Evolutionary conservation across 2,113 vertebrate species (phyloP).

Genomic region (Syrmaticus mikado): DNA sequence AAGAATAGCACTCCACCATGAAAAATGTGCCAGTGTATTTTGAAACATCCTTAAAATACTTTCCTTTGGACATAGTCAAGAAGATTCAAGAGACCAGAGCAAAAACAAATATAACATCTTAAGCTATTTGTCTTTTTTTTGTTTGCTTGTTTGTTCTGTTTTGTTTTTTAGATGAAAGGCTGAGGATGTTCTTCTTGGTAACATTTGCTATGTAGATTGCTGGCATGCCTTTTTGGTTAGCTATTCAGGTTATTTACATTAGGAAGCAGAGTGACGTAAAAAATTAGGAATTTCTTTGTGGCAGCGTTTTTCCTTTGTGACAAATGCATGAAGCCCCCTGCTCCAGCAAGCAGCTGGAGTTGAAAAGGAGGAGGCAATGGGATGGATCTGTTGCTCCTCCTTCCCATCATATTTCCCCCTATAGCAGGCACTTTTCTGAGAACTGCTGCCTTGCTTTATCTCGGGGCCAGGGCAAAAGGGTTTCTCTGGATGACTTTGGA

Average conservation of each 20-base stretch:
- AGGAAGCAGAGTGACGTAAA: conserved; percentile 22
- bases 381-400: conserved; percentile 16
- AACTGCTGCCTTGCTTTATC: not conserved
- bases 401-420: not conserved
- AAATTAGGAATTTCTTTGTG: conserved; percentile 39
- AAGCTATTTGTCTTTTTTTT: not conserved
- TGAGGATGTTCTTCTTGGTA: not conserved
- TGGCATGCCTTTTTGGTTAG: conserved; percentile 17
- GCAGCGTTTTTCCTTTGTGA: conserved; percentile 5
- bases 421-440: not conserved
- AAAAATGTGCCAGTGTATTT: conserved; percentile 17
- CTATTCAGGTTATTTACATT: not conserved
- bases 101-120: not conserved
- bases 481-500: conserved; percentile 13
- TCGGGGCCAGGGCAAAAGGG: not conserved
- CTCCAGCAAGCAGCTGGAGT: conserved; percentile 21
- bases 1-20: not conserved
- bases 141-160: not conserved
- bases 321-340: not conserved
- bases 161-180: not conserved
- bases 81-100: conserved; percentile 22
- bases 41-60: conserved; percentile 59
- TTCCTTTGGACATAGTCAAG: not conserved
- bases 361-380: conserved; percentile 26
- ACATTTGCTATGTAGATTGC: conserved; percentile 20